phyloP scores from a whole-genome alignment of 2,113 vertebrate genomes.

The Podiceps cristatus region DNA sequence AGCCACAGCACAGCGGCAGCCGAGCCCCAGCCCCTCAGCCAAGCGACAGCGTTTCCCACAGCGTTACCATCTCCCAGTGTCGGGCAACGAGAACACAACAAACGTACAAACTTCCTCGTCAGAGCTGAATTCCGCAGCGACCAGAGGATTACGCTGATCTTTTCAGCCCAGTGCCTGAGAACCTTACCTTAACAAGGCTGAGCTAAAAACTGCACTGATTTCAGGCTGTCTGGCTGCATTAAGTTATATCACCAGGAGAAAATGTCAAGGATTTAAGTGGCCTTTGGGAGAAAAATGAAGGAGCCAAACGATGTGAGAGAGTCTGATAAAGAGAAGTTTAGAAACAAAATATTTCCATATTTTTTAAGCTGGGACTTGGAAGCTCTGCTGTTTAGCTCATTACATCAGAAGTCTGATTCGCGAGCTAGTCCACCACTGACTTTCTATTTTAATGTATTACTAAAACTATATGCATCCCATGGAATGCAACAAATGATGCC shows the following conservation, averaged over 20 bases:
- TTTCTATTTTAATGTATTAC: conserved; percentile 60
- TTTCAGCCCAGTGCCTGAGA: conserved; percentile 52
- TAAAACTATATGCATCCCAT: background rate
- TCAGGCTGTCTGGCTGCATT: conserved; percentile 66
- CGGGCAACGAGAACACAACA: accelerated
- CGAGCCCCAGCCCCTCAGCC: accelerated
- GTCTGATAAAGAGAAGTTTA: conserved; percentile 54
- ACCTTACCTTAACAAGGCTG: conserved; percentile 10
- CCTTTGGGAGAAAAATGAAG: conserved; percentile 51
- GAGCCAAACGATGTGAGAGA: conserved; percentile 57
- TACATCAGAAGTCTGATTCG: conserved; percentile 17
- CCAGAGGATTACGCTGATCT: background rate
- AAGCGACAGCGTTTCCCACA: background rate
- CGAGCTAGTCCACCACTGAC: background rate
- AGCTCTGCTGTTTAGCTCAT: conserved; percentile 13
- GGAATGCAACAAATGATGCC: conserved; percentile 26
- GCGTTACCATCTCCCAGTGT: background rate
- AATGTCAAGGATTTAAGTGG: conserved; percentile 71
- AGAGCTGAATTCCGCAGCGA: background rate
- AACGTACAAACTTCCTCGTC: background rate
- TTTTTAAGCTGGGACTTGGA: conserved; percentile 36
- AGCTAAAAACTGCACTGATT: conserved; percentile 46
- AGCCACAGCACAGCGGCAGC: background rate
- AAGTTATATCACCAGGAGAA: conserved; percentile 65
- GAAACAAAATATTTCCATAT: conserved; percentile 44